Conservation (phyloP, 2,888 invertebrate genomes). For the Scaptomyza reducta region DNA sequence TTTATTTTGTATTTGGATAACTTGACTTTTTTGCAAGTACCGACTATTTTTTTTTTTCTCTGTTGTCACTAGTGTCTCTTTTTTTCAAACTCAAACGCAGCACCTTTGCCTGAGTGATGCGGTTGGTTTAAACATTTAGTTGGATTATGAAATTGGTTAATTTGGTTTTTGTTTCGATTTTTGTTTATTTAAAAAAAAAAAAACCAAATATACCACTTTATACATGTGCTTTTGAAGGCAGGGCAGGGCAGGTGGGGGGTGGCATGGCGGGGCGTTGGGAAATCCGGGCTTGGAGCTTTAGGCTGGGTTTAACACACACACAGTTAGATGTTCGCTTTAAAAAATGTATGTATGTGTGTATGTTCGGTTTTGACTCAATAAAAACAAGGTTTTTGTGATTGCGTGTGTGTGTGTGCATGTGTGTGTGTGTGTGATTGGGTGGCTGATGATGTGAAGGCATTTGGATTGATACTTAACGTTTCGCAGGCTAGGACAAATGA, state of each 20-base stretch:
- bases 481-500: conserved; percentile 24
- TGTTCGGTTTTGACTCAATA: conserved; percentile 6
- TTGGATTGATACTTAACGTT: conserved; percentile 53
- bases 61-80: conserved; percentile 85
- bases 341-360: conserved; percentile 19
- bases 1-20: conserved; percentile 54
- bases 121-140: conserved; percentile 45
- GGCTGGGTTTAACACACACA: conserved; percentile 30
- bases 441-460: conserved; percentile 2
- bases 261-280: conserved; percentile 8
- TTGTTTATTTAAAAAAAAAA: conserved; percentile 11
- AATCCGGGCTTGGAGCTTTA: conserved; percentile 7
- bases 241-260: conserved; percentile 11
- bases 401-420: conserved; percentile 2
- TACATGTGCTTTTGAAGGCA: conserved; percentile 41
- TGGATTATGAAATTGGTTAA: conserved; percentile 33
- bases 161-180: conserved; percentile 28
- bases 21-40: conserved; percentile 56
- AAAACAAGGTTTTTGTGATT: conserved; percentile 12
- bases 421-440: neutral
- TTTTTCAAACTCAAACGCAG: conserved; percentile 81
- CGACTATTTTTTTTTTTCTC: conserved; percentile 48
- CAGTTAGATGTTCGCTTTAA: conserved; percentile 15
- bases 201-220: conserved; percentile 51
- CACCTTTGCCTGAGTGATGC: conserved; percentile 71